Base-by-base conservation (phyloP, 2,888 invertebrate genomes). In the Panzeria rudis region DNA sequence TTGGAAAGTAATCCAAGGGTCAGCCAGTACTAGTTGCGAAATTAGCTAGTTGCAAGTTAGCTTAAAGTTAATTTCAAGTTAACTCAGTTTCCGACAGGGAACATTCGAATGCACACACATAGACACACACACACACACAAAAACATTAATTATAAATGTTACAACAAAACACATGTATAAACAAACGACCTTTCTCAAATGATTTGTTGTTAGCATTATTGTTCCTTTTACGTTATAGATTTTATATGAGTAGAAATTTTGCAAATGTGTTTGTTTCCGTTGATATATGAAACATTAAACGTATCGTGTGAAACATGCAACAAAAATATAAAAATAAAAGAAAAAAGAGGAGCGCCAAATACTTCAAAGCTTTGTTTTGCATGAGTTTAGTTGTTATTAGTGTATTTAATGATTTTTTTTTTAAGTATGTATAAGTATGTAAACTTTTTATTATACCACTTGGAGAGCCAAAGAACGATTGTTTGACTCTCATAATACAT, bases 161-260 rank as follows among this genome's bases (percentile, higher is more conserved):
- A 71, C 62, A 79, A 64, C 41, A 73, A 80, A 81, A 81, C 13
- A 23, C 44, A 52, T 61, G 52, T 47, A 68, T 32, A 61, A 80
- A 56, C 72, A 56, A 73, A 68, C 66, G 81, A 81, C 81, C 81
- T 81, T 81, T 75, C 62, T 54, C 54, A 75, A n/a, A 69, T 75
- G 50, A 62, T 62, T 68, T 61, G 41, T 52, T 68, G 52, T 71
- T 62, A 9, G 35, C 17, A 35, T 35, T 44, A 47, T 38, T 52
- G 50, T 17, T 77, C 15, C 17, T 38, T 20, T 25, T 66, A 23
- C 20, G 15, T 41, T 64, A 56, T 54, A 56, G 44, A 76, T 56
- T 62, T 52, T 8, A 50, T 50, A 41, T 50, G 62, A 71, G 52
- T 38, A 29, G 23, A n/a, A 38, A n/a, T 44, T 62, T 35, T 11